Conservation (phyloP, 2,888 invertebrate genomes). For the Ophraella communa region DNA sequence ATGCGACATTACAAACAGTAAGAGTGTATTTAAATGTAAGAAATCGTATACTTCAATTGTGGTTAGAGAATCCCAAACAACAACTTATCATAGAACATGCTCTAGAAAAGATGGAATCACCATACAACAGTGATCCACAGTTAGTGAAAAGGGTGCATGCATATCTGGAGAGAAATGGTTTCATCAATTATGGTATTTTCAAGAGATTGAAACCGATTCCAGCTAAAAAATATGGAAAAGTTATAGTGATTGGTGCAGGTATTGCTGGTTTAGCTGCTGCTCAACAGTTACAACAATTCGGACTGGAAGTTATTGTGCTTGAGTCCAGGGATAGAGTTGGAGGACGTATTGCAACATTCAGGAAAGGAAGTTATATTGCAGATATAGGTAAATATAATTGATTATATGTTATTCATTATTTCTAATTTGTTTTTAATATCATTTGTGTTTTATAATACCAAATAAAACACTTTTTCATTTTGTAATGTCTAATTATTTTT, state of each 20-base stretch:
- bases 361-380: constrained; percentile 71
- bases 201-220: constrained; percentile 80
- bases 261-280: constrained; percentile 95
- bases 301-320: constrained; percentile 90
- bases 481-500: too few relatives aligned
- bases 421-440: too few relatives aligned
- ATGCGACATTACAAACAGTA: constrained; percentile 80
- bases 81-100: constrained; percentile 86
- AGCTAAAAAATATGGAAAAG: constrained; percentile 70
- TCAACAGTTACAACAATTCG: constrained; percentile 93
- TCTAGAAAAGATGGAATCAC: constrained; percentile 83
- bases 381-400: constrained; percentile 9
- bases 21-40: constrained; percentile 77
- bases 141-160: constrained; percentile 86
- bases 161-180: constrained; percentile 93
- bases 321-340: constrained; percentile 94
- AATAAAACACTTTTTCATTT: too few relatives aligned
- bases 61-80: constrained; percentile 94
- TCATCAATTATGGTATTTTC: constrained; percentile 97
- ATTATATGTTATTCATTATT: neutral
- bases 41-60: constrained; percentile 89
- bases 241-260: constrained; percentile 74
- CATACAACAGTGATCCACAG: constrained; percentile 90
- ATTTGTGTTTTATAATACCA: too few relatives aligned
- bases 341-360: constrained; percentile 94